A percentile compares a stretch with the other conserved stretches of the same genome.
These are phyloP conservation scores for Trichopoda pennipes DNA, from an alignment of 2,888 invertebrate genomes.

Conservation along the genomic window DNA sequence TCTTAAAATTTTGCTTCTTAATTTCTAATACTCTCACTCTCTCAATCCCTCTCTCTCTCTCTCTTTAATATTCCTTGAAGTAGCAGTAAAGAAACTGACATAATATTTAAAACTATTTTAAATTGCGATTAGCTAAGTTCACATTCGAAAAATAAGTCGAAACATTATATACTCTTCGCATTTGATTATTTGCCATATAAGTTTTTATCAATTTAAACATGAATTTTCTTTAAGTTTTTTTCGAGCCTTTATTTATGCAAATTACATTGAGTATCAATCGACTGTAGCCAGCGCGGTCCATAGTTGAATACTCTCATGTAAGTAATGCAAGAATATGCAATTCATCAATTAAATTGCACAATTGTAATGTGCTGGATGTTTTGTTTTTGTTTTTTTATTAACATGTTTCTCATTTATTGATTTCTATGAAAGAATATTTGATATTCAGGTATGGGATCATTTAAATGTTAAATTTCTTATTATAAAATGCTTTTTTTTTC, in stretches of 20 bases:
- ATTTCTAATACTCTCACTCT: background rate
- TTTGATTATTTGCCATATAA: slow-evolving; percentile 29
- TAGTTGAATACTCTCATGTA: slow-evolving; percentile 44
- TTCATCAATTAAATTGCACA: slow-evolving; percentile 34
- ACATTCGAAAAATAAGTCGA: background rate
- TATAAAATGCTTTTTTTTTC: too few species aligned
- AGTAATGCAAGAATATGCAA: slow-evolving; percentile 24
- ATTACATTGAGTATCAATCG: slow-evolving; percentile 17
- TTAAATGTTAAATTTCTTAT: background rate
- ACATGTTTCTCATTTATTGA: slow-evolving; percentile 45
- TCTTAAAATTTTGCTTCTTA: slow-evolving; percentile 29
- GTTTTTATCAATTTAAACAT: slow-evolving; percentile 38
- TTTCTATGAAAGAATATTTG: slow-evolving; percentile 31
- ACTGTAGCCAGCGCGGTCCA: background rate
- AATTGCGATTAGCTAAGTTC: slow-evolving; percentile 22
- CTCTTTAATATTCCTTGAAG: slow-evolving; percentile 18
- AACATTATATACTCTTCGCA: background rate
- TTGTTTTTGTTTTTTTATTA: slow-evolving; percentile 28
- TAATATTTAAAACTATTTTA: slow-evolving; percentile 33
- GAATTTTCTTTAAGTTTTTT: slow-evolving; percentile 15
- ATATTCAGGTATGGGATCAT: slow-evolving; percentile 1
- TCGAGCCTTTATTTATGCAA: slow-evolving; percentile 12
- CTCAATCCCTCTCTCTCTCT: too few species aligned
- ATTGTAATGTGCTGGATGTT: slow-evolving; percentile 15
- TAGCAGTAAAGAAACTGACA: slow-evolving; percentile 3